Evolutionary conservation across 2,113 vertebrate genomes (phyloP).

Genomic region (Malurus melanocephalus): DNA sequence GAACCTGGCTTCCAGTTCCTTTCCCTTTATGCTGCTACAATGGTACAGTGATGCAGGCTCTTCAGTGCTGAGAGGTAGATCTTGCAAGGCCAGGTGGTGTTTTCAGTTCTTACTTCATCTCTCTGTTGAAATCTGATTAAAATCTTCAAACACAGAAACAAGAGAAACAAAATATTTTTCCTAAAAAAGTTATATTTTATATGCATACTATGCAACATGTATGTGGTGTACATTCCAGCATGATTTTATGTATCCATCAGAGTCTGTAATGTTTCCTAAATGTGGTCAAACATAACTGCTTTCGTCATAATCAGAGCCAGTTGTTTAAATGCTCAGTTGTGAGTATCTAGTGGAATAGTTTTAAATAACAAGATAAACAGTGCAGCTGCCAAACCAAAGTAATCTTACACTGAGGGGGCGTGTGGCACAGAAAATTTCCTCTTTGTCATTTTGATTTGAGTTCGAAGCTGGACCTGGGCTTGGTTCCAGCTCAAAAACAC

Average conservation of each 20-base stretch:
- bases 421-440: conserved; percentile 69
- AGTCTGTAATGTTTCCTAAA: neutral
- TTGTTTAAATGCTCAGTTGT: conserved; percentile 63
- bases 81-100: neutral
- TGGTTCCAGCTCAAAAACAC: conserved; percentile 75
- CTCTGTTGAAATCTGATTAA: neutral
- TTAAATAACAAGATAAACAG: conserved; percentile 73
- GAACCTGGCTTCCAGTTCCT: neutral
- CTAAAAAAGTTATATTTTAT: neutral
- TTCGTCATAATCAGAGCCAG: neutral
- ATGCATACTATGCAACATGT: neutral
- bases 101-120: neutral
- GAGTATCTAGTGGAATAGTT: conserved; percentile 60
- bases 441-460: conserved; percentile 77
- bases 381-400: conserved; percentile 68
- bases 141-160: neutral
- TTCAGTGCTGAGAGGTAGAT: neutral
- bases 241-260: neutral
- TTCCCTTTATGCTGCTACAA: neutral
- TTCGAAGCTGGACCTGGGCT: conserved; percentile 75
- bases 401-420: conserved; percentile 64
- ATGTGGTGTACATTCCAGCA: neutral
- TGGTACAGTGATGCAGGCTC: neutral
- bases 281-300: neutral
- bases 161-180: neutral